phyloP scores from a whole-genome alignment of 1,140 invertebrate genomes.

The Spodoptera litura region DNA sequence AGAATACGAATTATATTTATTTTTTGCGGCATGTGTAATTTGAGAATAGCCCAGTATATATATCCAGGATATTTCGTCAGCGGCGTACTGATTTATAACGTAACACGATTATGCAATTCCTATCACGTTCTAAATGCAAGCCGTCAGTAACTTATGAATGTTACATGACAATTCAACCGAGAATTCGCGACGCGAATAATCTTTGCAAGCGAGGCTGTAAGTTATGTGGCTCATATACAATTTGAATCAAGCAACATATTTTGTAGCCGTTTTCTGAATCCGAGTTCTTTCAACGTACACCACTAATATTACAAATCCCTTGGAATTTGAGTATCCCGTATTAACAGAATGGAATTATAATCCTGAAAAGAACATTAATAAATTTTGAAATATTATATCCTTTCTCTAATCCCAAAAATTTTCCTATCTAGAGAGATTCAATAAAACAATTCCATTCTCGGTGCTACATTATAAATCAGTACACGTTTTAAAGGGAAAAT shows the following conservation, averaged over 20 bases:
- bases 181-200: constrained; percentile 36
- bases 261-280: constrained; percentile 6
- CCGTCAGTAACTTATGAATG: constrained; percentile 44
- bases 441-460: neutral
- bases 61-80: constrained; percentile 9
- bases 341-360: too few species aligned
- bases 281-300: neutral
- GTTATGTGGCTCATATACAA: constrained; percentile 26
- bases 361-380: neutral
- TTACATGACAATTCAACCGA: constrained; percentile 43
- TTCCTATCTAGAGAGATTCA: neutral
- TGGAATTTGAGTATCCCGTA: neutral
- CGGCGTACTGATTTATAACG: constrained; percentile 39
- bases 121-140: constrained; percentile 43
- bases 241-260: neutral
- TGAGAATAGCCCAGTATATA: neutral
- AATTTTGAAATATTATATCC: neutral
- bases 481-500: constrained; percentile 1
- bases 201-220: constrained; percentile 25
- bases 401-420: neutral
- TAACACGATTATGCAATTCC: constrained; percentile 36
- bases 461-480: constrained; percentile 18
- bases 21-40: neutral
- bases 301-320: neutral
- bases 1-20: constrained; percentile 1